Base-by-base conservation (phyloP, 1,140 invertebrate species). In the Psix sp. region DNA sequence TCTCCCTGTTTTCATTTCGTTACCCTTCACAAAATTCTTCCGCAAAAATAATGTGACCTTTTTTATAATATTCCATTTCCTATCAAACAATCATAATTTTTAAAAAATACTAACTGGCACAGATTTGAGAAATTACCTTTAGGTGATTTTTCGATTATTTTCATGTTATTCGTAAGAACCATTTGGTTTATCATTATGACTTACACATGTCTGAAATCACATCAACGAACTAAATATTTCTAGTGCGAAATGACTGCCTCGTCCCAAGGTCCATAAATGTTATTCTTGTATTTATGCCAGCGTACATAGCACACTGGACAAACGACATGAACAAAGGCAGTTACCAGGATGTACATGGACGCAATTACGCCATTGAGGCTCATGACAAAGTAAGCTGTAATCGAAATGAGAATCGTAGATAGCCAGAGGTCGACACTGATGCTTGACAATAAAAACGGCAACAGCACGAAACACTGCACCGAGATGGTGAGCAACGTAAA, bases 191-290 rank as follows among this genome's bases (percentile, higher is more conserved):
- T n/a, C n/a, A n/a, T n/a, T n/a, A n/a, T n/a, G n/a, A n/a, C n/a
- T n/a, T n/a, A n/a, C 21, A 24, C 21, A 24, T 9, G 21, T 9
- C 21, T 4, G 21, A 24, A 24, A 24, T 24, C 4, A 4, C 21
- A 5, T 24, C 21, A 9, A 24, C 4, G 21, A 24, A 24, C 4
- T 5, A 29, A 35, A 13, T 13, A 3, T 5, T 2, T 11, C 13
- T 11, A 83, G 17, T 80, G 79, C 49, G 79, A 74, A 57, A 90
- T 86, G 9, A 94, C 89, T 31, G 96, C 96, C 82, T 98, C 96
- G 88, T 98, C 96, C 96, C 96, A 98, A 3, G 96, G 96, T 0
- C 96, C 96, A 87, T 97, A 94, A 75, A 97, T 97, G 84, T 96
- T 98, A 85, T 96, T 93, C 88, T 98, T 98, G 79, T 93, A 92